phyloP scores from a whole-genome alignment of 1,140 invertebrate genomes.

The Neodiprion lecontei region DNA sequence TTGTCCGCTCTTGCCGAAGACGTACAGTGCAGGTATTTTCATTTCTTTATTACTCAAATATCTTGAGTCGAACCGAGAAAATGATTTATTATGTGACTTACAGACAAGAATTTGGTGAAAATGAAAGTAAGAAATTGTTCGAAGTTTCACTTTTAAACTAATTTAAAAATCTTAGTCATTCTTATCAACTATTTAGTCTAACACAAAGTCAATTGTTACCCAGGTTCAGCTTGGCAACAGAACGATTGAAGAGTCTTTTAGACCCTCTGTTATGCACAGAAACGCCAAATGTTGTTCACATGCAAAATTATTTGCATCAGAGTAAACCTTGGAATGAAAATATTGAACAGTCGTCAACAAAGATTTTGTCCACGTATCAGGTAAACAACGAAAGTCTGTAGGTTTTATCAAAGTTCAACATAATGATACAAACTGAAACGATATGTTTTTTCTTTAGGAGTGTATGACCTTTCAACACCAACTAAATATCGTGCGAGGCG shows the following conservation, averaged over 20 bases:
- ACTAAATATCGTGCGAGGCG: slow-evolving; percentile 76
- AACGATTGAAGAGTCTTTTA: slow-evolving; percentile 78
- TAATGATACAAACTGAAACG: slow-evolving; percentile 14
- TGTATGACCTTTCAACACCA: slow-evolving; percentile 83
- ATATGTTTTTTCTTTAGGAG: slow-evolving; percentile 62
- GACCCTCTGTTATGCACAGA: slow-evolving; percentile 78
- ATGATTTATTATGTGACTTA: too few species aligned
- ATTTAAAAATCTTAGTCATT: too few species aligned
- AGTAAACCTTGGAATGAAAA: slow-evolving; percentile 64
- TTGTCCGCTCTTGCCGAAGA: slow-evolving; percentile 74
- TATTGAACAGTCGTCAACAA: slow-evolving; percentile 68
- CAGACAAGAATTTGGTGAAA: too few species aligned
- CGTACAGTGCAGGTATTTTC: slow-evolving; percentile 74
- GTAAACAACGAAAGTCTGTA: slow-evolving; percentile 50
- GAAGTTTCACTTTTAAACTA: too few species aligned
- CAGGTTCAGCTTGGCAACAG: slow-evolving; percentile 80
- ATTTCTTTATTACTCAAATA: slow-evolving; percentile 46
- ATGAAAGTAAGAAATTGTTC: too few species aligned
- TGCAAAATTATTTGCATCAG: slow-evolving; percentile 76
- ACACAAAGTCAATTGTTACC: too few species aligned
- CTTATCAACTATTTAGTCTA: too few species aligned
- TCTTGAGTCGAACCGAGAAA: too few species aligned
- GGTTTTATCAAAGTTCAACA: background rate
- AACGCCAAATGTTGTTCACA: slow-evolving; percentile 79
- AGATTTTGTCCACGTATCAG: slow-evolving; percentile 81